A percentile compares a stretch with the other conserved stretches of the same genome.
Evolutionary conservation across 2,113 vertebrate species (phyloP).

Genomic region (Merops nubicus): DNA sequence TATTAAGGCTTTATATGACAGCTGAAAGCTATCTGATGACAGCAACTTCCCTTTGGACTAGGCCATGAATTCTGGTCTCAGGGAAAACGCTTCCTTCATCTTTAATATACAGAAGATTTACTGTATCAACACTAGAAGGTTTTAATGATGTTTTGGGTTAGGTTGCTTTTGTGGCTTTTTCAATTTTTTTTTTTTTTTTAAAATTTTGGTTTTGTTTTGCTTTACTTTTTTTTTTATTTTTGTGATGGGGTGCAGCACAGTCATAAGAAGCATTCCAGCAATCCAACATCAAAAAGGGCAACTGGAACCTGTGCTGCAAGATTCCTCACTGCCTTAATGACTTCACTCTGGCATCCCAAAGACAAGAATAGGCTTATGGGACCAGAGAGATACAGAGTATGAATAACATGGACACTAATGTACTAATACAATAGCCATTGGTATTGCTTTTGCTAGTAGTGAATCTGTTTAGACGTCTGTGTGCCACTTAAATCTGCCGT

Average conservation of each 20-base stretch:
- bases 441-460: not conserved
- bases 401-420: not conserved
- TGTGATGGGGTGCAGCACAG: accelerated
- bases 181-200: not conserved
- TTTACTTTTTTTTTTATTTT: too few species aligned
- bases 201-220: not conserved
- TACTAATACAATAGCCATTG: not conserved
- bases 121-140: not conserved
- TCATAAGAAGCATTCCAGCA: not conserved
- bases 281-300: not conserved
- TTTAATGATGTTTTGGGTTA: not conserved
- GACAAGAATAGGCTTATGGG: not conserved
- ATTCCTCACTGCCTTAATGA: not conserved
- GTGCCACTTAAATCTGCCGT: not conserved
- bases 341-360: not conserved
- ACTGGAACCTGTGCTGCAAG: not conserved
- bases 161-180: not conserved
- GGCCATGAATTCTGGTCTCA: not conserved
- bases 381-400: not conserved
- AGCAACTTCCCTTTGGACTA: not conserved
- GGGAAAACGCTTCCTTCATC: not conserved
- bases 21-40: not conserved
- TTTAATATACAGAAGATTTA: not conserved
- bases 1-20: not conserved
- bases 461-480: not conserved